Base-by-base conservation (phyloP, 2,888 invertebrate genomes). In the Rotaria macrura region DNA sequence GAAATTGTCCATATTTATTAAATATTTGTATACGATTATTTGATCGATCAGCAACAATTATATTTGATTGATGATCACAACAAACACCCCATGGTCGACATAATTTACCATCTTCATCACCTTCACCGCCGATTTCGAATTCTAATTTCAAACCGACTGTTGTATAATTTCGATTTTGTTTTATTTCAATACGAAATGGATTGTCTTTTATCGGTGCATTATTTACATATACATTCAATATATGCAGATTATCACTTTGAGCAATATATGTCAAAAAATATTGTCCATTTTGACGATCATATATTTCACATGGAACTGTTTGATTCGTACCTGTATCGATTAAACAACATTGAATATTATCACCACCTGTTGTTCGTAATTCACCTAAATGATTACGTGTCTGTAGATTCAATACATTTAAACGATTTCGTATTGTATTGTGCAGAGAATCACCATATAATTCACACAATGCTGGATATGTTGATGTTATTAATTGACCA, bases 11-110 rank as follows among this genome's bases (percentile, higher is more conserved):
- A 88, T 94, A 93, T 47, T 92, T 92, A 88, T 92, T 92, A 89
- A 94, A 95, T 87, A 95, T 87, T 90, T 95, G 95, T 87, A 96
- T 93, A 40, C 96, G 94, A 88, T 97, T 93, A 87, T 97, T 97
- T 93, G 96, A 93, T 84, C 93, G 90, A 88, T 94, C 93, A 25
- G 93, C 93, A 6, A 94, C 92, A 47, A 93, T 90, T 34, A 97
- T 93, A 89, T 94, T 93, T 0, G 96, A 95, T 87, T 94, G 94
- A 25, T 93, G 93, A 89, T 95, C 94, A 43, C 95, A 95, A 89
- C 95, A 95, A 38, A 94, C 93, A 10, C 95, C 96, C 93, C 93
- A 93, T 0, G 93, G 93, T 57, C 93, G 90, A 88, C 93, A 93
- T 14, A 93, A 89, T 87, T 92, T 90, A 20, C 93, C 92, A 25